Evolutionary conservation across 2,888 invertebrate species (phyloP), one percentile per base, ranked within the genome.

Genomic region (Tubulanus polymorphus): DNA sequence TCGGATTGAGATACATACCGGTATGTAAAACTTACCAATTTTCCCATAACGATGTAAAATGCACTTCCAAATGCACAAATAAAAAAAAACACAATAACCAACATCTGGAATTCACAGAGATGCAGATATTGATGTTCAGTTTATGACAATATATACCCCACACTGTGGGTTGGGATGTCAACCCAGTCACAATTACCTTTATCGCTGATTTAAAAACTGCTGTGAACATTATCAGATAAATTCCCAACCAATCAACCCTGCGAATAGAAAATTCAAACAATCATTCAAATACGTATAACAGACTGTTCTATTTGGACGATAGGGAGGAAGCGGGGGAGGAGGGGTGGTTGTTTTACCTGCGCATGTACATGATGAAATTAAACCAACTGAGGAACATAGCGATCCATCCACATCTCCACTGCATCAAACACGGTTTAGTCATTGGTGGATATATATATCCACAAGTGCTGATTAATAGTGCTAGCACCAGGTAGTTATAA

Each of bases 191-290:
- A 25, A 60, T 56, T 59, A 72, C 72, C 67, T 71, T 72, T n/a
- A 64, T 48, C 37, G 71, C 57, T 56, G 68, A 68, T 50, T 56
- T 57, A 20, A 71, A 55, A n/a, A 73, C 73, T 52, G 71, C 67
- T 25, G 65, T 65, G 51, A 72, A 73, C 73, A 73, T 73, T 48
- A 69, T 70, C 52, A 73, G 70, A 53, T 70, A 71, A 30, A 72
- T 65, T 3, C 73, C 71, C 18, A 72, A 60, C 47, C 65, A 62
- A 53, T 71, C 70, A 5, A 72, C 59, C 51, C 72, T 71, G 63
- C 41, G 63, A 67, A n/a, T 37, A 46, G 50, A 37, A 54, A 25
- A 32, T 35, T 49, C 12, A 15, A 20, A 5, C 32, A 45, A 32
- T 32, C 10, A 32, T 18, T 45, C 8, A 30, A 46, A 27, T 23